phyloP scores from a whole-genome alignment of 2,888 invertebrate genomes.

The Lagria hirta region DNA sequence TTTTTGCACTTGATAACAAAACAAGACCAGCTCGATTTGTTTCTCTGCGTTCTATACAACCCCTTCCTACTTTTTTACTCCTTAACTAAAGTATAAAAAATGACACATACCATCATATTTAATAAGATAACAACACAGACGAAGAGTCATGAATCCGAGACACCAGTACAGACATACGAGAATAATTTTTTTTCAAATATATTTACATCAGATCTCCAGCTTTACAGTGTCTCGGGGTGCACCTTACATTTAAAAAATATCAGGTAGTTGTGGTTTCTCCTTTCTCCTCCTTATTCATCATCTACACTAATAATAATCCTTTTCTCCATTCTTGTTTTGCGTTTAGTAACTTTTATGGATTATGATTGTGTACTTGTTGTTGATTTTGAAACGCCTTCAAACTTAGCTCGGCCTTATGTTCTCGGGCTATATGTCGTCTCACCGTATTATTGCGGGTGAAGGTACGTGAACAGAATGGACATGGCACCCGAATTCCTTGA shows the following conservation, averaged over 20 bases:
- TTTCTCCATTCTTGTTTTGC: constrained; percentile 7
- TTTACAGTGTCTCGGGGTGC: constrained; percentile 25
- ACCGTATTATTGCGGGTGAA: constrained; percentile 93
- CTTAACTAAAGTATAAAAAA: constrained; percentile 43
- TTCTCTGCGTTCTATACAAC: constrained; percentile 38
- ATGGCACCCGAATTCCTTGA: constrained; percentile 89
- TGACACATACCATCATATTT: constrained; percentile 44
- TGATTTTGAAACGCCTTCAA: constrained; percentile 59
- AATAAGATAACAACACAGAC: constrained; percentile 45
- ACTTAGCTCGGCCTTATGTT: constrained; percentile 77
- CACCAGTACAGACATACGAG: constrained; percentile 32
- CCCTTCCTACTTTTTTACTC: constrained; percentile 32
- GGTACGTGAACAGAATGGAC: constrained; percentile 86
- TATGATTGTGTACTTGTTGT: constrained; percentile 63
- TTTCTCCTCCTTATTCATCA: too few species aligned
- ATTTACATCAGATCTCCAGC: constrained; percentile 42
- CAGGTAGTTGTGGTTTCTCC: constrained; percentile 28
- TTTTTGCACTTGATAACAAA: constrained; percentile 32
- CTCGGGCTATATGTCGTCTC: constrained; percentile 85
- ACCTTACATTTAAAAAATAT: constrained; percentile 29
- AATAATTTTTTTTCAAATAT: constrained; percentile 36
- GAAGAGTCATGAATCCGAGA: constrained; percentile 43
- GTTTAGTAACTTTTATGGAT: constrained; percentile 56
- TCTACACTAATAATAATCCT: too few species aligned
- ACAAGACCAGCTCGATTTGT: constrained; percentile 47